Percentiles rank a stretch among this genome's conserved stretches.
Evolutionary conservation across 1,140 invertebrate species (phyloP).

Genomic region (Drosophila pseudoananassae): DNA sequence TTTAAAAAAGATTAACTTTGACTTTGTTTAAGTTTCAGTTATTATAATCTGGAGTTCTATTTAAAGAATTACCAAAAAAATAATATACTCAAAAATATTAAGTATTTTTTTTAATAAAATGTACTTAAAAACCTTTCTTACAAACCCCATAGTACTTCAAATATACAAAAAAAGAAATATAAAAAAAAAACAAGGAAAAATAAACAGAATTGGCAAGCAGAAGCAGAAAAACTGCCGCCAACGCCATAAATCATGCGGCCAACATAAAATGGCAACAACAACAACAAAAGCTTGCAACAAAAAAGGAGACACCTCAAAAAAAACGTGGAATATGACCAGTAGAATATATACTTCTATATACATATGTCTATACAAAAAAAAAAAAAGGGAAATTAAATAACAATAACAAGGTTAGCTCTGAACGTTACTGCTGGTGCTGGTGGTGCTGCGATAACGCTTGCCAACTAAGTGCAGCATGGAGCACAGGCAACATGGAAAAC

Average conservation of each 20-base stretch:
- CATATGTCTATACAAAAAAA: background rate
- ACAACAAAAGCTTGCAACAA: constrained; percentile 48
- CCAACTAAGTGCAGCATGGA: constrained; percentile 25
- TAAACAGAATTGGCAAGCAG: constrained; percentile 34
- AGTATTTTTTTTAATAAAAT: background rate
- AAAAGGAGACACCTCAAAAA: constrained; percentile 24
- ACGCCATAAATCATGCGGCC: constrained; percentile 72
- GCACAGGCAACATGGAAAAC: constrained; percentile 30
- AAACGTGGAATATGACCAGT: constrained; percentile 34
- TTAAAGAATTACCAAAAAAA: background rate
- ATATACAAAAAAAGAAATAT: no score
- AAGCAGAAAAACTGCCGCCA: constrained; percentile 63
- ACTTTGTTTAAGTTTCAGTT: no score
- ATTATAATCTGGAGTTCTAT: background rate
- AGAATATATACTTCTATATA: constrained; percentile 2
- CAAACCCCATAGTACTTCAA: no score
- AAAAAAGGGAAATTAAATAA: constrained; percentile 78
- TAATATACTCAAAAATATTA: background rate
- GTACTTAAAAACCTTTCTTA: background rate
- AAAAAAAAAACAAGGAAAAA: constrained; percentile 3
- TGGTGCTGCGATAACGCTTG: constrained; percentile 54
- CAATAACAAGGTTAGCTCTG: constrained; percentile 75
- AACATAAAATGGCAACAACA: constrained; percentile 42
- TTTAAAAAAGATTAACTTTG: no score
- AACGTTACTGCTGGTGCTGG: constrained; percentile 26